A percentile compares a stretch with the other conserved stretches of the same genome.
phyloP scores from a whole-genome alignment of 2,113 vertebrate species.

The Burhinus oedicnemus region DNA sequence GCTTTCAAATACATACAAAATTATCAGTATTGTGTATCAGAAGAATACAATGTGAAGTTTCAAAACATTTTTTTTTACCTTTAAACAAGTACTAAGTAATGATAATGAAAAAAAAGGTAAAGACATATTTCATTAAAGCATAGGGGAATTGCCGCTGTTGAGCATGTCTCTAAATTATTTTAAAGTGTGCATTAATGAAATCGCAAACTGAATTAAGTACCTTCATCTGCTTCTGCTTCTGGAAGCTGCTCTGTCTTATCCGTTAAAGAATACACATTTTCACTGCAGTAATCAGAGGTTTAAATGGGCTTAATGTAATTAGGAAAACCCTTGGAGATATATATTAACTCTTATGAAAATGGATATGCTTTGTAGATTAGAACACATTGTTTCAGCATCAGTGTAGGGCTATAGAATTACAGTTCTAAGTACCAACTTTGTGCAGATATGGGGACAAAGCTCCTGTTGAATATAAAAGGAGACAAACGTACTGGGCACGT shows the following conservation, averaged over 20 bases:
- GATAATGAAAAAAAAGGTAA: not conserved
- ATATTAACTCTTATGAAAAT: slow-evolving; percentile 25
- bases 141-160: not conserved
- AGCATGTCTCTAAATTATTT: slow-evolving; percentile 27
- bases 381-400: not conserved
- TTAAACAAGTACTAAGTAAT: not conserved
- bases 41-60: not conserved
- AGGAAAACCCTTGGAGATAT: slow-evolving; percentile 23
- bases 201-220: slow-evolving; percentile 36
- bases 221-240: slow-evolving; percentile 8
- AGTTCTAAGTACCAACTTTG: not conserved
- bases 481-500: not conserved
- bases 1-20: not conserved
- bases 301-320: slow-evolving; percentile 45
- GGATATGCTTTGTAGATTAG: slow-evolving; percentile 38
- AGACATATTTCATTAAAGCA: not conserved
- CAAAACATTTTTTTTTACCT: not conserved
- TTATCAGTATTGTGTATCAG: not conserved
- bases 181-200: slow-evolving; percentile 40
- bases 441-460: not conserved
- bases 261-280: slow-evolving; percentile 25
- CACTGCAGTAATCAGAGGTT: slow-evolving; percentile 7
- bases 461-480: not conserved
- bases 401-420: not conserved
- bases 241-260: not conserved